A percentile compares a stretch with the other conserved stretches of the same genome.
Conservation (phyloP, 64 coral and sea anemone genomes). For the Stylophora pistillata region DNA sequence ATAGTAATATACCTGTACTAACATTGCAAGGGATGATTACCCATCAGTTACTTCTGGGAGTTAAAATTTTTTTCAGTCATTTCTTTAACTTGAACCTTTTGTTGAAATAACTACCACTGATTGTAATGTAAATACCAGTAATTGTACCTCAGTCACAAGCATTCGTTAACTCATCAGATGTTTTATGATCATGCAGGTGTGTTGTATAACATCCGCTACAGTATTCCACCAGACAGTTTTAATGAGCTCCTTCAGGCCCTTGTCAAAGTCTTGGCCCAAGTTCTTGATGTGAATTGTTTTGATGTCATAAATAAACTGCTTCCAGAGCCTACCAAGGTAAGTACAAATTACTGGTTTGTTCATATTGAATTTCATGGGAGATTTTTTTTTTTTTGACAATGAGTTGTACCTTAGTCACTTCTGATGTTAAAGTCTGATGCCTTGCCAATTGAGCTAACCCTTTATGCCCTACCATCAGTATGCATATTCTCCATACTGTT, state of each 20-base stretch:
- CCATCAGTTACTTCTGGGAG: no score
- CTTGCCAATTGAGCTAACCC: no score
- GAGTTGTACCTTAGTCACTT: no score
- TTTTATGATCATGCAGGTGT: constrained; percentile 38
- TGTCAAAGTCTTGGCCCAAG: constrained; percentile 81
- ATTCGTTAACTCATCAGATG: neutral
- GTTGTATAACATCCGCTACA: constrained; percentile 80
- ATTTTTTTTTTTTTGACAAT: neutral
- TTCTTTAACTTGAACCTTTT: no score
- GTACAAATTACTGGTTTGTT: neutral
- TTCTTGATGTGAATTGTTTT: constrained; percentile 82
- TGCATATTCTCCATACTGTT: no score
- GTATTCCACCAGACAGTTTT: constrained; percentile 70
- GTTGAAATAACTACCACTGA: no score
- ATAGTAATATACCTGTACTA: no score
- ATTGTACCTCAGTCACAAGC: no score
- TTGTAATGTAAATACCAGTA: neutral
- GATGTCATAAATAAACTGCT: constrained; percentile 74
- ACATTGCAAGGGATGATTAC: no score
- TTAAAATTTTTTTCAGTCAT: no score
- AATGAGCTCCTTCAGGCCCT: constrained; percentile 86
- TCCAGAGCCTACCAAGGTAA: constrained; percentile 71
- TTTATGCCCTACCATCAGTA: no score
- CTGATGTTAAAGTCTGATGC: no score
- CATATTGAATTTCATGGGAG: neutral